phyloP scores from a whole-genome alignment of 2,888 invertebrate species.

The Megalurothrips usitatus region DNA sequence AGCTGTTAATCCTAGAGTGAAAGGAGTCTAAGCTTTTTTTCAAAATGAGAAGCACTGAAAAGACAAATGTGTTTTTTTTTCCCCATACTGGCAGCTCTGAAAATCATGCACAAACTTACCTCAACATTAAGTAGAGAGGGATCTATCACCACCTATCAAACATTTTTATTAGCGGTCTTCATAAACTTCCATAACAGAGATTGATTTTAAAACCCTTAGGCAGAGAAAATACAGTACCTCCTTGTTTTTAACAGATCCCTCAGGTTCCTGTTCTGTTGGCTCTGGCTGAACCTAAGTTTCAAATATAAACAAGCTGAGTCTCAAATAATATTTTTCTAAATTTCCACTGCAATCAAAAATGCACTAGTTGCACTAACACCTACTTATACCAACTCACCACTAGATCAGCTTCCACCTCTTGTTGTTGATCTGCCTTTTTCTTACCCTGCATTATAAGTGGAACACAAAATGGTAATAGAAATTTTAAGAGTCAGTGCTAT shows the following conservation, averaged over 20 bases:
- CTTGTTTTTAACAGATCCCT: neutral
- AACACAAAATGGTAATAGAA: neutral
- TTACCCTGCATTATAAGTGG: neutral
- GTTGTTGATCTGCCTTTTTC: constrained; percentile 3
- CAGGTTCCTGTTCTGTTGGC: neutral
- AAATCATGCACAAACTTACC: neutral
- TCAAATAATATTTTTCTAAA: neutral
- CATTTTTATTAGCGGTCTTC: neutral
- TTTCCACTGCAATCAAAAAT: neutral
- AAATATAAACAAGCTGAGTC: constrained; percentile 17
- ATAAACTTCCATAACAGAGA: neutral
- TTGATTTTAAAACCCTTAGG: neutral
- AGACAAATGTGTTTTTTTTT: neutral
- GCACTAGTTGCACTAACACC: neutral
- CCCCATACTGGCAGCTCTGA: constrained; percentile 16
- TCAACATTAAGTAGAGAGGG: constrained; percentile 2
- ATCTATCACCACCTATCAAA: constrained; percentile 19
- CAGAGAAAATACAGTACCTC: neutral
- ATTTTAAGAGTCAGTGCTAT: neutral
- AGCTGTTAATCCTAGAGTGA: too few species aligned
- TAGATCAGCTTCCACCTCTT: constrained; percentile 16
- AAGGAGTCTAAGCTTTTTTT: neutral
- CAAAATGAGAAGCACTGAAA: neutral
- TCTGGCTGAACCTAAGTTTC: constrained; percentile 7
- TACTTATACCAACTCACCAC: neutral